These are phyloP conservation scores for Limenitis camilla DNA, from an alignment of 2,888 invertebrate genomes.

Conservation along the genomic window DNA sequence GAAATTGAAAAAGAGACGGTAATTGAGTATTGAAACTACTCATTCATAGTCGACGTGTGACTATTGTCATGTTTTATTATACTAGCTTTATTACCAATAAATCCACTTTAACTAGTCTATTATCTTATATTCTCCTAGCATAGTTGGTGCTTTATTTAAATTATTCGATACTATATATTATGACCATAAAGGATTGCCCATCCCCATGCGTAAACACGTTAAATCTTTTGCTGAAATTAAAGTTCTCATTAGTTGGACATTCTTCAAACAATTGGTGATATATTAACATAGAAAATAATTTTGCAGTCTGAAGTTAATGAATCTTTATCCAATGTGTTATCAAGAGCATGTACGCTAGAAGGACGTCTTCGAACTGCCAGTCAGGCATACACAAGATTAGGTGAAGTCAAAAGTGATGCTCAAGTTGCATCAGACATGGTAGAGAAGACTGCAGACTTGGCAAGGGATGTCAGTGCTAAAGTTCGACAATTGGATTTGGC, in stretches of 20 bases:
- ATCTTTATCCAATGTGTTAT: slow-evolving; percentile 81
- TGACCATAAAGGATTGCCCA: no score
- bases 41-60: slow-evolving; percentile 3
- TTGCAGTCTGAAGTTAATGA: slow-evolving; percentile 79
- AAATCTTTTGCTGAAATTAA: no score
- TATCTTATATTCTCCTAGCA: no score
- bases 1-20: slow-evolving; percentile 77
- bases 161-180: no score
- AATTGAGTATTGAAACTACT: slow-evolving; percentile 19
- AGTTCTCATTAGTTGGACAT: no score
- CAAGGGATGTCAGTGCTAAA: slow-evolving; percentile 96
- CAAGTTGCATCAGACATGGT: slow-evolving; percentile 89
- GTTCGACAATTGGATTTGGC: slow-evolving; percentile 94
- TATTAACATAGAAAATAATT: neutral
- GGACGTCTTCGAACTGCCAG: slow-evolving; percentile 86
- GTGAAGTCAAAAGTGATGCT: slow-evolving; percentile 84
- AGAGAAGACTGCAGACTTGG: slow-evolving; percentile 87
- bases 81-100: no score
- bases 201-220: no score
- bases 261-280: no score
- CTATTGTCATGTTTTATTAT: neutral
- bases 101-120: no score
- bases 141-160: no score
- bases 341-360: slow-evolving; percentile 84
- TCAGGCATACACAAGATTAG: slow-evolving; percentile 86